Evolutionary conservation across 2,888 invertebrate genomes (phyloP), one percentile per base, ranked within the genome.

Genomic region (Chloroclystis v-ata): DNA sequence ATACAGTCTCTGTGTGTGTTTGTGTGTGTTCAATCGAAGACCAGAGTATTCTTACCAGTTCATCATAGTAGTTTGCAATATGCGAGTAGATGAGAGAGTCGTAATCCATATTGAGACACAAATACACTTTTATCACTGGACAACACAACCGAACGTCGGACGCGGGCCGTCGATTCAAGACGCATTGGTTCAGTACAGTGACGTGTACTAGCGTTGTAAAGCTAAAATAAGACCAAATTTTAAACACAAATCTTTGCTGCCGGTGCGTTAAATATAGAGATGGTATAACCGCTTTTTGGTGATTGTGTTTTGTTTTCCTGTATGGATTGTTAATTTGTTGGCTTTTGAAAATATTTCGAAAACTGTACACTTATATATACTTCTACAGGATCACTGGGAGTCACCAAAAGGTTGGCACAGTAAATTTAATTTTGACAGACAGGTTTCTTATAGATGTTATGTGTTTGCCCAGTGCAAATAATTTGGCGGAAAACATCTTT

Each of bases 81-180:
- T 91, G 91, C 61, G 91, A 90, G 75, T 90, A 91, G 62, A 91
- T 83, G 67, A 91, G 79, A 73, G 91, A 89, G 61, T 91, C 91
- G 88, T 91, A 91, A 90, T 91, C 91, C 91, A 91, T 91, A 70
- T 62, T 74, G 32, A 32, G 50, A 56, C 65, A 61, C 65, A 26
- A 20, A 20, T 20, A 20, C 20, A 20, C 20, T 20, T 20, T 5
- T 28, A 47, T 52, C 41, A 56, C 54, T 59, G 53, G 42, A 52
- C 35, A 20, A 20, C 10, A 16, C 20, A 35, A 24, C 16, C 20
- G 16, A 20, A 35, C 50, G 44, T 49, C 49, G 69, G 65, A 60
- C 65, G 61, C 58, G 61, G 56, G 65, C 67, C 79, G 81, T 82
- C 85, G 83, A 86, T 84, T 68, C 80, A 84, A 86, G 83, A 86